Conservation (phyloP, 2,797 vertebrate species). For the Masticophis lateralis region DNA sequence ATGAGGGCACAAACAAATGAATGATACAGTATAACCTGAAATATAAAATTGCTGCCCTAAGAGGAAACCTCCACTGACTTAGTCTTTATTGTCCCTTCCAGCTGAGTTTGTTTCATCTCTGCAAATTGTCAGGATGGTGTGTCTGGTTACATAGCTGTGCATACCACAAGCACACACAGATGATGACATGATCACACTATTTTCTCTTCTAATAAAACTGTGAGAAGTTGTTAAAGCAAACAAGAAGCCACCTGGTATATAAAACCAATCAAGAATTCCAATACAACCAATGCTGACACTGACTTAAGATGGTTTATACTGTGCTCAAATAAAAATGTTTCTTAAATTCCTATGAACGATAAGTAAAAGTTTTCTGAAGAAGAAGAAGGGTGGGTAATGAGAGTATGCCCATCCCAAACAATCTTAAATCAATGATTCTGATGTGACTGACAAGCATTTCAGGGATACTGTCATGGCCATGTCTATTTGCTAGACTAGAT, state of each 20-base stretch:
- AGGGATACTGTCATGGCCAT: background rate
- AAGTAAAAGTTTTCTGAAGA: background rate
- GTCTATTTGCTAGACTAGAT: background rate
- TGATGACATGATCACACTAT: background rate
- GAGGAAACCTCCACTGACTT: too few relatives aligned
- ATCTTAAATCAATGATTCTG: background rate
- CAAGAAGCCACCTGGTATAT: background rate
- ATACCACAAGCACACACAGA: background rate
- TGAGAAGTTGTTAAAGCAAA: background rate
- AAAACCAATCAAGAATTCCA: background rate
- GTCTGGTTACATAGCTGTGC: background rate
- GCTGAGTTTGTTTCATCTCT: background rate
- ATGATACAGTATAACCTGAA: accelerated
- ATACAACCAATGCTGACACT: background rate
- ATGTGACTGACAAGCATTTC: background rate
- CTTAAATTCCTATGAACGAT: background rate
- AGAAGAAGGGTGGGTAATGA: background rate
- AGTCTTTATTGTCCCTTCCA: background rate
- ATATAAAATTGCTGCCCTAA: background rate
- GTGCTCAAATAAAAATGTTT: background rate
- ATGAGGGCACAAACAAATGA: background rate
- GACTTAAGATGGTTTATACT: background rate
- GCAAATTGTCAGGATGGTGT: background rate
- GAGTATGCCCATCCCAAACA: background rate
- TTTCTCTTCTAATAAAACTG: background rate